Evolutionary conservation across 1,140 invertebrate species (phyloP).

Genomic region (Meteorus sp.): DNA sequence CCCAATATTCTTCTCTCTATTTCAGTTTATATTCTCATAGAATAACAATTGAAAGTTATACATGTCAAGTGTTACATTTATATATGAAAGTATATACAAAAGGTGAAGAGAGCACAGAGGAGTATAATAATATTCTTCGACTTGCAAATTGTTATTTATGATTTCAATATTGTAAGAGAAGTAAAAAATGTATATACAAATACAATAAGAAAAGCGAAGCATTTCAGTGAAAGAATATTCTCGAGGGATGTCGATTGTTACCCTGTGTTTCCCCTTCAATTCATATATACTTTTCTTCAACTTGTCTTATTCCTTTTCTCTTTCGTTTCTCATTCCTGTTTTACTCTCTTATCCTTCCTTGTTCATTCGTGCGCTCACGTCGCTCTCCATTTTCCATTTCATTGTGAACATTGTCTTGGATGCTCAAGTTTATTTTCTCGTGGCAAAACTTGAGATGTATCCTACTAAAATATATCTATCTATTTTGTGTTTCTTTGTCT

Average conservation of each 20-base stretch:
- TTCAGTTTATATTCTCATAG: neutral
- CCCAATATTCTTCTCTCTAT: neutral
- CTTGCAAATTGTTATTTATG: constrained; percentile 32
- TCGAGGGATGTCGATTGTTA: constrained; percentile 14
- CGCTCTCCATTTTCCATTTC: constrained; percentile 12
- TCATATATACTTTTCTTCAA: constrained; percentile 7
- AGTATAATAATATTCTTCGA: too few species aligned
- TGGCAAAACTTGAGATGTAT: constrained; percentile 10
- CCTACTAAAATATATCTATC: neutral
- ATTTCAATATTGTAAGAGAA: constrained; percentile 19
- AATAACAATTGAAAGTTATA: constrained; percentile 20
- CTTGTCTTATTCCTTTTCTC: constrained; percentile 1
- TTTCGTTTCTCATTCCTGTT: constrained; percentile 3
- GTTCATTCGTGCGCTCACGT: too few species aligned
- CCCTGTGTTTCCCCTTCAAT: neutral
- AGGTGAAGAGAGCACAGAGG: neutral
- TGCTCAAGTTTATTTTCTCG: constrained; percentile 24
- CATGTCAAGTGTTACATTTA: neutral
- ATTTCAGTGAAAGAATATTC: constrained; percentile 15
- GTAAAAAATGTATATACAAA: constrained; percentile 5
- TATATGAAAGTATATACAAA: neutral
- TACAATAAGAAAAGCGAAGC: neutral
- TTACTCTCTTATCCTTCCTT: too few species aligned
- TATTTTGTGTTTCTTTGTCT: neutral
- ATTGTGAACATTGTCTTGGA: neutral